A percentile compares a stretch with the other conserved stretches of the same genome.
These are phyloP conservation scores for Octomys mimax DNA, from an alignment of 2,797 vertebrate genomes.

Conservation along the genomic window DNA sequence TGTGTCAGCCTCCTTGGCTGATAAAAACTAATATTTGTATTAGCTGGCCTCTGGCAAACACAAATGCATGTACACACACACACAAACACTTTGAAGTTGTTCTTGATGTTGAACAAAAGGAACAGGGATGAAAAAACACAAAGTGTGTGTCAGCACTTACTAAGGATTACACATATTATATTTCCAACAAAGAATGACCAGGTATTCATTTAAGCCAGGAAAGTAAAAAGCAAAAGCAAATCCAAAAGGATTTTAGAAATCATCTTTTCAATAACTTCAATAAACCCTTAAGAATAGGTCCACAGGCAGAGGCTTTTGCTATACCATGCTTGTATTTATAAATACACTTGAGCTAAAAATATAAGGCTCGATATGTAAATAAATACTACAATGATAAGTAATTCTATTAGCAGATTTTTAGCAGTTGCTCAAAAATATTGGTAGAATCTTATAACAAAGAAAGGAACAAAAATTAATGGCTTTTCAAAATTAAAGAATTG, in stretches of 20 bases:
- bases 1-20: background rate
- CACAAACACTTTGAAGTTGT: background rate
- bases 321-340: background rate
- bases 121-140: background rate
- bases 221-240: background rate
- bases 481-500: constrained; percentile 38
- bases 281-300: background rate
- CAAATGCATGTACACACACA: background rate
- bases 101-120: background rate
- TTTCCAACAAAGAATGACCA: background rate
- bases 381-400: constrained; percentile 12
- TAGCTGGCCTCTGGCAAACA: background rate
- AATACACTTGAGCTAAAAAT: constrained; percentile 21
- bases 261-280: constrained; percentile 28
- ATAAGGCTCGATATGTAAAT: background rate
- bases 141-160: background rate
- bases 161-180: background rate
- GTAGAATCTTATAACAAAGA: constrained; percentile 19
- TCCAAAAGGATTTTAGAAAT: constrained; percentile 22
- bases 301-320: background rate
- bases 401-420: background rate
- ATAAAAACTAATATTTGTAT: background rate
- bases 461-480: background rate
- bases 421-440: constrained; percentile 2
- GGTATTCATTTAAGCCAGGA: background rate